Evolutionary conservation across 2,888 invertebrate genomes (phyloP), one percentile per base, ranked within the genome.

Genomic region (Horisme vitalbata): DNA sequence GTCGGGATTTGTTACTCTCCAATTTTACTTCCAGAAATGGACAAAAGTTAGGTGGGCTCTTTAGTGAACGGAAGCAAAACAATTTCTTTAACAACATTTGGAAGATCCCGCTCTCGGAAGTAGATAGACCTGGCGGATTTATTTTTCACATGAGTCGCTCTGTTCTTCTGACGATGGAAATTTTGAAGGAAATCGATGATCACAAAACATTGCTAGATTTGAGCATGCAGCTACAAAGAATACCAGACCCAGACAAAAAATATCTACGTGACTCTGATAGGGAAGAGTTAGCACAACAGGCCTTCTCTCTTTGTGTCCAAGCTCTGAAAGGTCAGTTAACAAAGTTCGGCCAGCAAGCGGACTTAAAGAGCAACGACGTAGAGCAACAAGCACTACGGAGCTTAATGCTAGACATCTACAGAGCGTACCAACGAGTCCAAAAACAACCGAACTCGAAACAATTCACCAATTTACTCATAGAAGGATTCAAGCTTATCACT

Each of bases 1-100:
- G 94, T 64, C 92, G 93, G 59, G 93, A 95, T 65, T 83, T 96
- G 0, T 87, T 96, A 66, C 70, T 96, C 21, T 92, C 93, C 0
- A 93, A 92, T 49, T 95, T 94, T 59, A 91, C 90, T 37, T 93
- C 94, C 28, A 91, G 92, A 56, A 84, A 91, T 34, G 92, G 92
- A 8, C 92, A 93, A 71, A 91, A 93, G 53, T 91, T 96, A 35
- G 93, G 92, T 59, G 98, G 98, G 6, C 87, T 98, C 8, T 98
- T 98, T 75, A 92, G 93, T 23, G 97, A 97, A 62, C 91, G 96
- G 36, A 97, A 95, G 78, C 91, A 91, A 39, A 93, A 92, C 11
- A 97, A 98, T 78, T 96, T 98, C 69, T 98, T 98, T 64, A 96
- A 97, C 84, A 96, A 97, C 33, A 94, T 98, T 44, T 98, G 98